Conservation (phyloP, 2,888 invertebrate genomes). For the Hirtodrosophila trivittata region DNA sequence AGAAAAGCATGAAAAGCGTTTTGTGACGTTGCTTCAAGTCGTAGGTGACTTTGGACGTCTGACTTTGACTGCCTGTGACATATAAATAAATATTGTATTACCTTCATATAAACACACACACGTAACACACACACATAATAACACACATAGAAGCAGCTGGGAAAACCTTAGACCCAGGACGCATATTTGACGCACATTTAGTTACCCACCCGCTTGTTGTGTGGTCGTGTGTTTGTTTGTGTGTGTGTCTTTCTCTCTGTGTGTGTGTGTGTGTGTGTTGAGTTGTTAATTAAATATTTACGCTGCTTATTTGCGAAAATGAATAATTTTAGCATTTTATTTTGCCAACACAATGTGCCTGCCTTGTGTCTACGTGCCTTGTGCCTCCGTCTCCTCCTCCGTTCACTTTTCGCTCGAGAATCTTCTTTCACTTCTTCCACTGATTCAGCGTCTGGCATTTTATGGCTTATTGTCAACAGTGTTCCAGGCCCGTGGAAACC, state of each 20-base stretch:
- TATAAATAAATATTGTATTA: slow-evolving; percentile 75
- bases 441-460: slow-evolving; percentile 53
- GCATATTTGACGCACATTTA: slow-evolving; percentile 1
- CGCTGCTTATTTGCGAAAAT: slow-evolving; percentile 79
- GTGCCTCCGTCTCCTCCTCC: background rate
- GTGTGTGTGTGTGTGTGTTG: slow-evolving; percentile 47
- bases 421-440: too few relatives aligned
- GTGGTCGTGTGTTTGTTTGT: slow-evolving; percentile 4
- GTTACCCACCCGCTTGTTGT: background rate
- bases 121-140: slow-evolving; percentile 27
- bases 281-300: slow-evolving; percentile 81
- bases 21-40: slow-evolving; percentile 29
- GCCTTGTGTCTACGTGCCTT: slow-evolving; percentile 43
- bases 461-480: slow-evolving; percentile 61
- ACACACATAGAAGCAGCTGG: background rate
- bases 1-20: slow-evolving; percentile 6
- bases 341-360: slow-evolving; percentile 49
- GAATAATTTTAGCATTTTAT: slow-evolving; percentile 80
- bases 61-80: slow-evolving; percentile 29
- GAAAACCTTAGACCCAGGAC: background rate
- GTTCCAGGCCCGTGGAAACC: slow-evolving; percentile 36
- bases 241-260: slow-evolving; percentile 4
- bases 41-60: slow-evolving; percentile 53
- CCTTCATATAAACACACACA: slow-evolving; percentile 31
- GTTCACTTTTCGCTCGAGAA: background rate